Evolutionary conservation across 2,797 vertebrate species (phyloP).

Genomic region (Capromys pilorides): DNA sequence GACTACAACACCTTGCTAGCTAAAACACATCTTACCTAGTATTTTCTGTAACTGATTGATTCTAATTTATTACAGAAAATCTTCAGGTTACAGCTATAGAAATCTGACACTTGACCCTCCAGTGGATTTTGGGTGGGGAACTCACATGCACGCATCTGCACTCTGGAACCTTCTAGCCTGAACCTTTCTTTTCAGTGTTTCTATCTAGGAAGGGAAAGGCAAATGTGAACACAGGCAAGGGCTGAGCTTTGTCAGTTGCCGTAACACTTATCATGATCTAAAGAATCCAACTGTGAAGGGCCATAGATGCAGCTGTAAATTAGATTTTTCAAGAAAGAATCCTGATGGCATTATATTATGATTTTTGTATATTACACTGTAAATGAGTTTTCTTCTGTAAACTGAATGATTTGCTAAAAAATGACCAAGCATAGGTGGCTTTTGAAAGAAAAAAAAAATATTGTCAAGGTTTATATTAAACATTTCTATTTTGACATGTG

Average conservation of each 20-base stretch:
- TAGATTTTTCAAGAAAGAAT: neutral
- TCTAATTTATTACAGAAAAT: conserved; percentile 24
- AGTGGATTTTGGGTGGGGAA: neutral
- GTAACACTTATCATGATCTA: conserved; percentile 50
- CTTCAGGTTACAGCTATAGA: conserved; percentile 37
- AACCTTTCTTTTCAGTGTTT: conserved; percentile 66
- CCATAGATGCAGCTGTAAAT: conserved; percentile 45
- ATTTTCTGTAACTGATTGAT: conserved; percentile 54
- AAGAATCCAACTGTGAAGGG: conserved; percentile 42
- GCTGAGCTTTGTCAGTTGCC: conserved; percentile 55
- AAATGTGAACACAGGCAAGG: conserved; percentile 42
- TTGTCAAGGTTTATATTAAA: conserved; percentile 73
- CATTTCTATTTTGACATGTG: conserved; percentile 78
- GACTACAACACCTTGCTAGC: conserved; percentile 34
- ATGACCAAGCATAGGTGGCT: conserved; percentile 26
- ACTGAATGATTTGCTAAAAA: conserved; percentile 67
- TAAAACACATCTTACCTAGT: conserved; percentile 25
- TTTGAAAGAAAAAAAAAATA: conserved; percentile 71
- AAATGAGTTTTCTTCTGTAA: conserved; percentile 62
- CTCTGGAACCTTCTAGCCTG: neutral
- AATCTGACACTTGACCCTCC: neutral
- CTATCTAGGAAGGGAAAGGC: conserved; percentile 48
- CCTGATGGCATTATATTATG: neutral
- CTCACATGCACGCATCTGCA: neutral
- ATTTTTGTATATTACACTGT: neutral